Base-by-base conservation (phyloP, 2,888 invertebrate genomes). In the Leptogaster cylindrica region DNA sequence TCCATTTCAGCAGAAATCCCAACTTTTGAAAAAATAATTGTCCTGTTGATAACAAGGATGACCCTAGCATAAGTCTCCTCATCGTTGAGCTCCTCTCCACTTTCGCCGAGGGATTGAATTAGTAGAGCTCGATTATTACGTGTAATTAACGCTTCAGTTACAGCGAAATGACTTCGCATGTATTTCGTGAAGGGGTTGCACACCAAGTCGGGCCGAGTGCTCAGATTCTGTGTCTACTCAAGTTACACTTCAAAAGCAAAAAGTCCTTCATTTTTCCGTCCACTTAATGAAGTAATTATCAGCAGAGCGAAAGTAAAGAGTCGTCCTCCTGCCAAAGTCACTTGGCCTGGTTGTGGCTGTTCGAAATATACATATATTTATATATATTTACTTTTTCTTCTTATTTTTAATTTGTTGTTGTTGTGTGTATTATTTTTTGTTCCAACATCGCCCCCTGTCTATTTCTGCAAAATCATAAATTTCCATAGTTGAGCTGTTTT, bases 241-340 rank as follows among this genome's bases (percentile, higher is more conserved):
- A 44, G 33, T 50, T 65, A 61, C 44, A 55, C 58, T 68, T 61
- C 65, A 66, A 66, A 66, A 66, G 55, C 61, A 68, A 41, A 23
- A 41, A 52, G 36, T 50, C 20, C 33, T 39, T 25, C 33, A 39
- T 25, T 58, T 64, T 39, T 65, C 48, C 65, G 41, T 28, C 63
- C 66, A 67, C 64, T 69, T 69, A 69, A 69, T 64, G 63, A 67
- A 69, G 66, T 64, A 69, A 67, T 69, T 69, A 69, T 65, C 66
- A 66, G n/a, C 46, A 55, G 64, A 63, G 66, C 69, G 66, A 52
- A 65, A 67, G 52, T 63, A 66, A 66, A 64, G 52, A 66, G 51
- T 39, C 61, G 65, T 61, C 31, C 55, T 58, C 39, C 51, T 41
- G 63, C 63, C 63, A 64, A 48, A 64, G 51, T 66, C 68, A 61